These are phyloP conservation scores for Galendromus occidentalis DNA, from an alignment of 1,140 invertebrate genomes.

Conservation along the genomic window DNA sequence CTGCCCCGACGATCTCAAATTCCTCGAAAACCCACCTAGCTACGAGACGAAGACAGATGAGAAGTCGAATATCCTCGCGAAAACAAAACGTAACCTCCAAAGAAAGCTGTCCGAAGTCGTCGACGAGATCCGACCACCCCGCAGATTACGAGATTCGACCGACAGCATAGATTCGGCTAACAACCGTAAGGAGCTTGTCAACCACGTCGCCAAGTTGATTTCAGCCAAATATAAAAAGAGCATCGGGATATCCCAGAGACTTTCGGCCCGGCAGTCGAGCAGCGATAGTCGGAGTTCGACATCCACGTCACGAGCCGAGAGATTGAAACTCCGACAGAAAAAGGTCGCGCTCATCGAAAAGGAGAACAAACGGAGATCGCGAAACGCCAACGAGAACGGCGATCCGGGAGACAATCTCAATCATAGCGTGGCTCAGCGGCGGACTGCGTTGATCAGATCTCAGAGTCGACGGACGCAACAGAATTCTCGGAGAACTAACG, in stretches of 20 bases:
- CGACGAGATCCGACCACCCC: background rate
- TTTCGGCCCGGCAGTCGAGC: background rate
- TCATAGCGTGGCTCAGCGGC: background rate
- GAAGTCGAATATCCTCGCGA: background rate
- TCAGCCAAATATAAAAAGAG: constrained; percentile 8
- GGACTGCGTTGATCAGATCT: background rate
- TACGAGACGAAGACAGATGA: background rate
- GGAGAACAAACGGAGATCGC: background rate
- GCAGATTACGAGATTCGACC: background rate
- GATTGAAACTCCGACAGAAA: background rate
- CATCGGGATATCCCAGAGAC: background rate
- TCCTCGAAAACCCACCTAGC: background rate
- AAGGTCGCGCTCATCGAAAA: background rate
- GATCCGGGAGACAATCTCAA: no score
- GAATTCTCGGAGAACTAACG: background rate
- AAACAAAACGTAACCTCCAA: constrained; percentile 2
- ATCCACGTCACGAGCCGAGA: background rate
- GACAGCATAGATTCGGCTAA: background rate
- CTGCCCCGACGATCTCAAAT: constrained; percentile 8
- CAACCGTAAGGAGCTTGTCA: background rate
- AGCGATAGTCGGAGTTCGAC: background rate
- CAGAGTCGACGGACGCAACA: background rate
- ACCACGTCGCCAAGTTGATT: constrained; percentile 1
- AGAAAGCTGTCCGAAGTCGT: background rate
- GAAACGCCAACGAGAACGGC: no score